These are phyloP conservation scores for Saxidomus purpurata DNA, from an alignment of 1,140 invertebrate genomes.

Conservation along the genomic window DNA sequence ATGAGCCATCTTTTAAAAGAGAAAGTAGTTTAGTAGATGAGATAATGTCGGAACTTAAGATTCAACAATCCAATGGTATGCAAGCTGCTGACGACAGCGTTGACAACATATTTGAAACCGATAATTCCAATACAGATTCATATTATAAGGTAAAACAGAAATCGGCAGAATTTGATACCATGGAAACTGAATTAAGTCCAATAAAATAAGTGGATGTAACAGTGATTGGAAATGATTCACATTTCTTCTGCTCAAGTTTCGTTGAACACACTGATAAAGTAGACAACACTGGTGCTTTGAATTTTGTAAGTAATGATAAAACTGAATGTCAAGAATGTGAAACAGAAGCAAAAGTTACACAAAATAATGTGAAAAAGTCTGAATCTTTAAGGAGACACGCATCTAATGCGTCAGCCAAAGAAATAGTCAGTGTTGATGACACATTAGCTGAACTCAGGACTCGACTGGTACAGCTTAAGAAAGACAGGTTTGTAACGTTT, in stretches of 20 bases:
- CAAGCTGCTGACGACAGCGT: not conserved
- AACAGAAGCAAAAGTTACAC: not conserved
- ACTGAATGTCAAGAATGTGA: no score
- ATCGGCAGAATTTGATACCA: not conserved
- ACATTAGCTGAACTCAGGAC: constrained; percentile 43
- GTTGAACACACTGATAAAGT: no score
- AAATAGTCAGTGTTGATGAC: constrained; percentile 15
- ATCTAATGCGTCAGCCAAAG: not conserved
- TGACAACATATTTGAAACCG: not conserved
- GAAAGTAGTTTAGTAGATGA: constrained; percentile 59
- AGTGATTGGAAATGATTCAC: not conserved
- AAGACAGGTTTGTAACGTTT: constrained; percentile 55
- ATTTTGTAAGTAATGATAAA: no score
- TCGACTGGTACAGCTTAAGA: constrained; percentile 55
- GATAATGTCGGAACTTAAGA: constrained; percentile 54
- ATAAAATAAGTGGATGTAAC: constrained; percentile 18
- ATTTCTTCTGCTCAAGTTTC: constrained; percentile 49
- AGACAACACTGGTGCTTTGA: no score
- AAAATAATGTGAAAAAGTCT: not conserved
- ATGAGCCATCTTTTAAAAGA: not conserved
- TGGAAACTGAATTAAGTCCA: constrained; percentile 19
- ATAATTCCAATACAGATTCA: not conserved
- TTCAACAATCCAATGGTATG: not conserved
- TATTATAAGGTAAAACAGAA: not conserved
- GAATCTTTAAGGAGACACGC: not conserved